Evolutionary conservation across 2,888 invertebrate genomes (phyloP).

Genomic region (Clitarchus hookeri): DNA sequence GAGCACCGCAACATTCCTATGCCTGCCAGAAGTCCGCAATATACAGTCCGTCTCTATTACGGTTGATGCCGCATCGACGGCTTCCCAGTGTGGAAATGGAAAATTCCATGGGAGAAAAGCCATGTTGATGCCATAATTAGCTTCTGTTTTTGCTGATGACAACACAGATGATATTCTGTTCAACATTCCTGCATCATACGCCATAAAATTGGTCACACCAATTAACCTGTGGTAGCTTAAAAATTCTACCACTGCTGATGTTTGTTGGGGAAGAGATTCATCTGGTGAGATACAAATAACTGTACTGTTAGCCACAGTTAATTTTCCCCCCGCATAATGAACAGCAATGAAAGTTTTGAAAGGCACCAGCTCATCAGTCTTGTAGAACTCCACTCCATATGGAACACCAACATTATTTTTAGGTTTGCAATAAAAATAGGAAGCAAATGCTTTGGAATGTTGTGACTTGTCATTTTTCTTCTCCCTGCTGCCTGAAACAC

Average conservation of each 20-base stretch:
- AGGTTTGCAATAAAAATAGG: conserved; percentile 57
- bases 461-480: conserved; percentile 54
- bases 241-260: conserved; percentile 66
- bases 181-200: conserved; percentile 64
- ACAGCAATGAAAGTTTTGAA: conserved; percentile 44
- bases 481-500: conserved; percentile 54
- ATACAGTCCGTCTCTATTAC: conserved; percentile 69
- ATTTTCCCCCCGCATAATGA: conserved; percentile 34
- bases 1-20: conserved; percentile 56
- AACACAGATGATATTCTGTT: conserved; percentile 54
- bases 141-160: conserved; percentile 52
- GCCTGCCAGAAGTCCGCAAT: conserved; percentile 63
- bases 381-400: conserved; percentile 50
- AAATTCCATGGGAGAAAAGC: conserved; percentile 70
- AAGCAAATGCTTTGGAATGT: conserved; percentile 57
- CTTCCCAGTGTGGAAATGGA: conserved; percentile 54
- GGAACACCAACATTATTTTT: conserved; percentile 47
- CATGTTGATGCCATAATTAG: conserved; percentile 57
- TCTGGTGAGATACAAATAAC: conserved; percentile 69
- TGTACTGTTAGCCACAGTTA: conserved; percentile 52
- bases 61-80: conserved; percentile 53
- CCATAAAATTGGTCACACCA: conserved; percentile 67
- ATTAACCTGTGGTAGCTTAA: conserved; percentile 68
- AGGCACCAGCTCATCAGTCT: conserved; percentile 43
- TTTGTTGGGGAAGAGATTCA: conserved; percentile 58